These are phyloP conservation scores for Exephanes ischioxanthus DNA, from an alignment of 2,888 invertebrate genomes.

Conservation along the genomic window DNA sequence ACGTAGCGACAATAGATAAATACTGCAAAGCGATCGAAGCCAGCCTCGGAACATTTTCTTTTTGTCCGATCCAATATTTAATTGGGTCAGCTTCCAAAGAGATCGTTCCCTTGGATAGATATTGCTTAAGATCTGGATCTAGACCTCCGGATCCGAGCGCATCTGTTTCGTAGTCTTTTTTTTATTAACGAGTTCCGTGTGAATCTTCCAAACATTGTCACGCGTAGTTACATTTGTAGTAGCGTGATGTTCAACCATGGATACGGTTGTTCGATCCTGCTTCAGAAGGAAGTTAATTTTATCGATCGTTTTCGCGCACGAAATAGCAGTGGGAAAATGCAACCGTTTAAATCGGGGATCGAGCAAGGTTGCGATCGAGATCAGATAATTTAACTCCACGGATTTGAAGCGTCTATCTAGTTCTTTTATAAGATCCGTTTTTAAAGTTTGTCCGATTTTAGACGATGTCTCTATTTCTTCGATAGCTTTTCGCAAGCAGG, in stretches of 20 bases:
- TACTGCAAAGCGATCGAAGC: conserved; percentile 49
- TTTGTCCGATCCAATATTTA: conserved; percentile 28
- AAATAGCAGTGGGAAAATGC: conserved; percentile 30
- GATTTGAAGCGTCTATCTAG: conserved; percentile 66
- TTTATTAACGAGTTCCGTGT: conserved; percentile 19
- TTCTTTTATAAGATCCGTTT: conserved; percentile 7
- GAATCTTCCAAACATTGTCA: conserved; percentile 45
- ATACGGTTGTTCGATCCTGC: conserved; percentile 6
- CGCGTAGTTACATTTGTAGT: too few species aligned
- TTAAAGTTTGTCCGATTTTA: conserved; percentile 19
- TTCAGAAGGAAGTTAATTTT: conserved; percentile 35
- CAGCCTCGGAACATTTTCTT: conserved; percentile 40
- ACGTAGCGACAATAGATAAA: conserved; percentile 46
- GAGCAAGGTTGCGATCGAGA: conserved; percentile 72
- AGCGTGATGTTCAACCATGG: too few species aligned
- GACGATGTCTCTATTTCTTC: conserved; percentile 29
- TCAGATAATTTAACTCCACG: conserved; percentile 66
- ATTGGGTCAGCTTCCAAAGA: conserved; percentile 37
- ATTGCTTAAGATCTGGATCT: conserved; percentile 38
- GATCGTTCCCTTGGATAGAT: conserved; percentile 19
- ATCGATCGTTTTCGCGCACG: background rate
- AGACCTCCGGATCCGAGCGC: background rate
- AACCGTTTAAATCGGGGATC: conserved; percentile 74
- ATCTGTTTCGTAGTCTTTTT: conserved; percentile 16
- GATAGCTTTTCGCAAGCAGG: conserved; percentile 41